phyloP scores from a whole-genome alignment of 2,888 invertebrate species.

The Seira musarum region DNA sequence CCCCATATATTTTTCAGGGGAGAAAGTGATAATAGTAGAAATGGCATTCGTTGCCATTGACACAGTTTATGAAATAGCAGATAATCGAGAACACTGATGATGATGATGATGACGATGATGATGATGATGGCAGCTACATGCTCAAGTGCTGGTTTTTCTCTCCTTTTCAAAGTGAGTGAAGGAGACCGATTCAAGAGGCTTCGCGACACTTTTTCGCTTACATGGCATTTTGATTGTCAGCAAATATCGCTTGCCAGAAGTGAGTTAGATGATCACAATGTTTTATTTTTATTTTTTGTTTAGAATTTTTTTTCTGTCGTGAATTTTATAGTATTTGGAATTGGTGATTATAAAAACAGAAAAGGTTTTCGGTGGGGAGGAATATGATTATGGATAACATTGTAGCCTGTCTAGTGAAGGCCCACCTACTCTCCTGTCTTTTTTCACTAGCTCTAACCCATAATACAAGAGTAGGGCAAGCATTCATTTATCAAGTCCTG shows the following conservation, averaged over 20 bases:
- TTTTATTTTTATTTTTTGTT: too few species aligned
- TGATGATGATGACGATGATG: neutral
- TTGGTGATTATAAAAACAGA: neutral
- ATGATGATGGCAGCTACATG: slow-evolving; percentile 17
- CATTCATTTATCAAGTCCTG: slow-evolving; percentile 1
- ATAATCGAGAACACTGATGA: neutral
- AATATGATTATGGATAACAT: neutral
- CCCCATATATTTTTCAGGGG: neutral
- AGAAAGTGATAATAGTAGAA: slow-evolving; percentile 11
- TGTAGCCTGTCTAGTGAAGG: neutral
- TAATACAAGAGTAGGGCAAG: neutral
- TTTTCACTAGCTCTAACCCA: neutral
- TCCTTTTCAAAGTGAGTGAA: neutral
- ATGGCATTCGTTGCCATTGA: slow-evolving; percentile 13
- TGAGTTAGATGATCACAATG: too few species aligned
- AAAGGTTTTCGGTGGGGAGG: neutral
- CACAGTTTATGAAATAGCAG: slow-evolving; percentile 20
- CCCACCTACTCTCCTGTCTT: neutral
- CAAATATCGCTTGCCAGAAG: neutral
- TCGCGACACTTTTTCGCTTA: slow-evolving; percentile 1
- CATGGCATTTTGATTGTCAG: slow-evolving; percentile 1
- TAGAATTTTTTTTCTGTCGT: too few species aligned
- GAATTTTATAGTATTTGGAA: too few species aligned
- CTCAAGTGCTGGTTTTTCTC: neutral
- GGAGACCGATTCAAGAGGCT: neutral